Evolutionary conservation across 2,888 invertebrate species (phyloP).

Genomic region (Agonopterix alstromeriana): DNA sequence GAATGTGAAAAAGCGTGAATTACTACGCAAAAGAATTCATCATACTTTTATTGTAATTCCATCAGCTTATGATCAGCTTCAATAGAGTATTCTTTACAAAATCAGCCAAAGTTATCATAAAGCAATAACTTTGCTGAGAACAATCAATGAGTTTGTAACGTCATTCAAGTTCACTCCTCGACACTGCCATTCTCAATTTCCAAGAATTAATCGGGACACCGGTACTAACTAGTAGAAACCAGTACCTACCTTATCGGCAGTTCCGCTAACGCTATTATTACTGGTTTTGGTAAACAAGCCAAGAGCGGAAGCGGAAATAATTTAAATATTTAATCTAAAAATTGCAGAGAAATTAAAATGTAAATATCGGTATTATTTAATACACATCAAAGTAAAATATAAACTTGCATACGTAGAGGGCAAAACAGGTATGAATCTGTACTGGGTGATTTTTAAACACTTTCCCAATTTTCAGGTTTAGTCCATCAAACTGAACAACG

Average conservation of each 20-base stretch:
- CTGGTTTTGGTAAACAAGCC: slow-evolving; percentile 4
- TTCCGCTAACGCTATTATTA: slow-evolving; percentile 13
- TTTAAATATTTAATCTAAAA: neutral
- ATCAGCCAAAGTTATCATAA: neutral
- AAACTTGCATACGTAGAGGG: neutral
- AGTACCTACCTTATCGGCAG: slow-evolving; percentile 8
- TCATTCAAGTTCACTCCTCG: neutral
- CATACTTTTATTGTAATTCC: too few species aligned
- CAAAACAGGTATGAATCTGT: neutral
- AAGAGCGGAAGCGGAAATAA: slow-evolving; percentile 1
- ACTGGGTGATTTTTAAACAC: too few species aligned
- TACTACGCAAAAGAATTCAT: neutral
- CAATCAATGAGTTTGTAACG: slow-evolving; percentile 1
- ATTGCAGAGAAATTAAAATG: neutral
- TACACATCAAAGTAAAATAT: neutral
- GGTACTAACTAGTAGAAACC: slow-evolving; percentile 1
- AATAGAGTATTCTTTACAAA: neutral
- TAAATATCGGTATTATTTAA: neutral
- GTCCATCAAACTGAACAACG: too few species aligned
- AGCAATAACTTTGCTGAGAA: neutral
- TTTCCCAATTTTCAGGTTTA: too few species aligned
- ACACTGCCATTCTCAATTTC: slow-evolving; percentile 3
- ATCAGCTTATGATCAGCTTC: too few species aligned
- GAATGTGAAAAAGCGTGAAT: neutral
- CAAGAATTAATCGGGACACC: slow-evolving; percentile 7